phyloP scores from a whole-genome alignment of 2,888 invertebrate genomes.

The Linnaemya vulpina region DNA sequence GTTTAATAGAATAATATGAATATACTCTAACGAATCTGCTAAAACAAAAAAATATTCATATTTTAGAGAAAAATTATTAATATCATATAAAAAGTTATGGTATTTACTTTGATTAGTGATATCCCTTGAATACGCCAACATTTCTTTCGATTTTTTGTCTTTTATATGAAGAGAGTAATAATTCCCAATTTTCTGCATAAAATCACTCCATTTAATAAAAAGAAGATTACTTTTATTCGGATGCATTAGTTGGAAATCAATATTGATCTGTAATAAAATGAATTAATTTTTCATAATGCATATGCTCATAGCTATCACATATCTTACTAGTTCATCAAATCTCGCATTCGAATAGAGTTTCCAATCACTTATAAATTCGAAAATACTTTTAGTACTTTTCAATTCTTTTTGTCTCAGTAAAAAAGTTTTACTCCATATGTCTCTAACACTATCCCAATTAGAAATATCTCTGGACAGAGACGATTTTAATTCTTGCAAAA shows the following conservation, averaged over 20 bases:
- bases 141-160: conserved; percentile 48
- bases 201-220: conserved; percentile 56
- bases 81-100: neutral
- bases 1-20: conserved; percentile 42
- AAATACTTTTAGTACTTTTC: conserved; percentile 37
- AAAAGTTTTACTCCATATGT: conserved; percentile 56
- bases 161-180: conserved; percentile 34
- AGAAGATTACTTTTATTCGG: conserved; percentile 45
- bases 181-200: conserved; percentile 35
- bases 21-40: conserved; percentile 31
- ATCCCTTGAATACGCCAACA: conserved; percentile 10
- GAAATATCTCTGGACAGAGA: conserved; percentile 44
- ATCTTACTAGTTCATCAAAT: conserved; percentile 44
- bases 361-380: conserved; percentile 57
- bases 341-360: conserved; percentile 50
- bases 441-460: conserved; percentile 56
- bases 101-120: conserved; percentile 39
- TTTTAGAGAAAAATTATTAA: neutral
- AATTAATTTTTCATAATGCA: neutral
- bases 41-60: too few species aligned
- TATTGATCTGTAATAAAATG: conserved; percentile 41
- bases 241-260: conserved; percentile 39
- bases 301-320: neutral
- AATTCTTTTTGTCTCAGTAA: conserved; percentile 55
- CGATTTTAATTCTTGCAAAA: conserved; percentile 16